Base-by-base conservation (phyloP, 1,140 invertebrate species). In the Samia ricini region DNA sequence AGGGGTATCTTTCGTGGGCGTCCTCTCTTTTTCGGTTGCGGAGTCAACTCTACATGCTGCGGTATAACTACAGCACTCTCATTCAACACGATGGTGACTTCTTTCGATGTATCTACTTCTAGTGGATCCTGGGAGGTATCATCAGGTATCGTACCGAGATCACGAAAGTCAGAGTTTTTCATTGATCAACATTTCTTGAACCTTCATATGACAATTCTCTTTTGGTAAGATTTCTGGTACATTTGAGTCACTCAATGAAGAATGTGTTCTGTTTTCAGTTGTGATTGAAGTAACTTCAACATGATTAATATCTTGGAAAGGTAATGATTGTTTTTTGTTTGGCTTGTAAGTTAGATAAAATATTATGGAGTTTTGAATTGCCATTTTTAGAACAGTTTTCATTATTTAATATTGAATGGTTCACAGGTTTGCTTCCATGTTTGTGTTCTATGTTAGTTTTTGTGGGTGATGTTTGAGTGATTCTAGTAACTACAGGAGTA, bases 371-470 rank as follows among this genome's bases (percentile, higher is more conserved):
- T 61, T 90, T 90, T 8, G 88, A 90, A 64, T 88, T 87, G 21
- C 88, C 89, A 83, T 90, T 91, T 66, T 91, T 91, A 20, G 88
- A 82, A 70, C 85, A 87, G 58, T 87, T 90, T 63, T 90, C 88
- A 66, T 88, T 90, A 68, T 88, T 88, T 23, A 88, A 63, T 7
- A 87, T 54, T 24, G 79, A 68, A 73, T 88, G 85, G 71, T 88
- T 86, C 2, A 77, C 62, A 42, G 62, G 67, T 64, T 76, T 83
- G 21, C 29, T 62, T 19, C 61, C 74, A 59, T 79, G 81, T 75
- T 81, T 83, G 21, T 67, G 71, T 57, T 83, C 82, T 57, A 78
- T 36, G 51, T 20, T 55, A 60, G 69, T 64, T 66, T 77, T 84
- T 54, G 74, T 69, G 19, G 74, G 66, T 61, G 76, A 73, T 63